Evolutionary conservation across 2,113 vertebrate species (phyloP).

Genomic region (Cynoglossus semilaevis): DNA sequence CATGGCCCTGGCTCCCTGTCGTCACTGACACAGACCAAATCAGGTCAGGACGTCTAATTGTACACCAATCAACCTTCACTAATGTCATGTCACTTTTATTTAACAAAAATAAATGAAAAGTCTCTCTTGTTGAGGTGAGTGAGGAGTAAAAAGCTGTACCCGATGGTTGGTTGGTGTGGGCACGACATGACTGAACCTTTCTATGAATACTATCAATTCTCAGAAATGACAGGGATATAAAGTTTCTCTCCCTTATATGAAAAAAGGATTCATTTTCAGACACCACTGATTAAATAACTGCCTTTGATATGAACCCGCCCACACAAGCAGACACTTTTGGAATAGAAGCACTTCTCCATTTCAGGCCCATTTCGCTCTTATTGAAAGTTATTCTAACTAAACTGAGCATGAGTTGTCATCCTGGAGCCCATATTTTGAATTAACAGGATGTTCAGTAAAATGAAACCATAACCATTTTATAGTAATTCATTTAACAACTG

Average conservation of each 20-base stretch:
- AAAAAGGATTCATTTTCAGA: conserved; percentile 78
- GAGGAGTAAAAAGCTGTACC: conserved; percentile 52
- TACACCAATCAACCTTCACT: conserved; percentile 79
- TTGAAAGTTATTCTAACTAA: conserved; percentile 14
- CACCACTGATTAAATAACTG: conserved; percentile 78
- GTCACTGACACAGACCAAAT: conserved; percentile 65
- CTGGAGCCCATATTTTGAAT: conserved; percentile 11
- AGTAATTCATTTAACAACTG: conserved; percentile 20
- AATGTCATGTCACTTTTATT: conserved; percentile 80
- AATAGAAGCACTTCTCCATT: conserved; percentile 42
- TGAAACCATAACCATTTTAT: conserved; percentile 1
- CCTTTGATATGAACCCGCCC: conserved; percentile 68
- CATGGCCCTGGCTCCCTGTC: conserved; percentile 31
- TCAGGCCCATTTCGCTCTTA: conserved; percentile 26
- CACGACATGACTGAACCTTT: conserved; percentile 78
- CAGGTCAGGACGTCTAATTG: conserved; percentile 82
- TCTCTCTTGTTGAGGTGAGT: conserved; percentile 75
- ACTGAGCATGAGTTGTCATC: conserved; percentile 47
- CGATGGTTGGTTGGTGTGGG: conserved; percentile 56
- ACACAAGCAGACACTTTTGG: conserved; percentile 46
- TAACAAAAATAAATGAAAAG: conserved; percentile 80
- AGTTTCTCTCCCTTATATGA: conserved; percentile 74
- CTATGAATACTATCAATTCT: conserved; percentile 83
- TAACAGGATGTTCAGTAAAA: conserved; percentile 9
- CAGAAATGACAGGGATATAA: conserved; percentile 82